Percentiles rank a stretch among this genome's conserved stretches.
Evolutionary conservation across 2,797 vertebrate genomes (phyloP).

Genomic region (Meda fulgida): DNA sequence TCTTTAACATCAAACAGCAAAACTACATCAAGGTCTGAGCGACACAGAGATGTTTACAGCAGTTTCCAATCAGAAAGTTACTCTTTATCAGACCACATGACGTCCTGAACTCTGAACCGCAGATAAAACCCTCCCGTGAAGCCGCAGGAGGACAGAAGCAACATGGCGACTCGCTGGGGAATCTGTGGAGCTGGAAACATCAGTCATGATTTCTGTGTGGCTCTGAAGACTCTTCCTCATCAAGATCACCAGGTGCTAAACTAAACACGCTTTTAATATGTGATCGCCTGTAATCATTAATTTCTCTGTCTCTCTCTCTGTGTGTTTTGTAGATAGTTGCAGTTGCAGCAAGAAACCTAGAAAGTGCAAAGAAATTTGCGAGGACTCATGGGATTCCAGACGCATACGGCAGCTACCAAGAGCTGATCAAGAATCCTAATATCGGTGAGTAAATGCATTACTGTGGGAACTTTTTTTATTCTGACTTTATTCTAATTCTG

Average conservation of each 20-base stretch:
- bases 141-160: background rate
- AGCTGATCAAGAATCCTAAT: constrained; percentile 74
- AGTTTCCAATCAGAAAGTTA: background rate
- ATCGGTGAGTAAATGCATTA: constrained; percentile 70
- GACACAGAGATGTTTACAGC: background rate
- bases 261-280: background rate
- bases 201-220: constrained; percentile 78
- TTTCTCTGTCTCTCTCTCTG: background rate
- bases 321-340: constrained; percentile 71
- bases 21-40: background rate
- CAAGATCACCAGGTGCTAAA: constrained; percentile 77
- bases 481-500: too few relatives aligned
- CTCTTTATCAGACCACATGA: background rate
- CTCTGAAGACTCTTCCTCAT: constrained; percentile 73
- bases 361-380: constrained; percentile 75
- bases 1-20: background rate
- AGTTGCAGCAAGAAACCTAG: constrained; percentile 75
- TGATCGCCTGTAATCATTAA: background rate
- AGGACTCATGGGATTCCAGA: constrained; percentile 72
- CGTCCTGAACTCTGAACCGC: background rate
- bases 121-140: background rate
- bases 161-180: constrained; percentile 80
- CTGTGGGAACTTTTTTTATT: too few relatives aligned
- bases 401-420: constrained; percentile 79
- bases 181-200: constrained; percentile 79